phyloP scores from a whole-genome alignment of 64 coral and sea anemone species.

The Pocillopora verrucosa region DNA sequence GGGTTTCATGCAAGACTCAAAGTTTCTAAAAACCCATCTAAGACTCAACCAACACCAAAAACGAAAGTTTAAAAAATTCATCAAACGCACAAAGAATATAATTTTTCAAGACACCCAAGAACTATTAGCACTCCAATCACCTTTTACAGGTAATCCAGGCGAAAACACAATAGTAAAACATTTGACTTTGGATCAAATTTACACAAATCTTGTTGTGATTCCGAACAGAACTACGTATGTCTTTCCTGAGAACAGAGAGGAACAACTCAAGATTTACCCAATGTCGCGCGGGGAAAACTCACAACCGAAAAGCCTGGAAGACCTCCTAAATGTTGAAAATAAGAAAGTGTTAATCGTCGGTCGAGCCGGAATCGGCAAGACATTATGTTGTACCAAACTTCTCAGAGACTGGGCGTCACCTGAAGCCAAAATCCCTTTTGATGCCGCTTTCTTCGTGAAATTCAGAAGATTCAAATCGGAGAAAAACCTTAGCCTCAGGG shows the following conservation, averaged over 20 bases:
- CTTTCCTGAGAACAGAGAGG: not conserved
- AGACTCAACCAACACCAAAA: too few relatives aligned
- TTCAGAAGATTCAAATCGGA: slow-evolving; percentile 24
- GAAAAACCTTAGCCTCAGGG: not conserved
- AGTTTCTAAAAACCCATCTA: not conserved
- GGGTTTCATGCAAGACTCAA: too few relatives aligned
- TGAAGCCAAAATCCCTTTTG: not conserved
- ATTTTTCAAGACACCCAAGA: not conserved
- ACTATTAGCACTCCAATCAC: not conserved
- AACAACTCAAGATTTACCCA: not conserved
- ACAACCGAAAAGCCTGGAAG: not conserved
- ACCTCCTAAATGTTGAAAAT: not conserved
- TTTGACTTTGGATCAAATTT: too few relatives aligned
- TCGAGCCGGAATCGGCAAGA: slow-evolving; percentile 4
- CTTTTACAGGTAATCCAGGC: too few relatives aligned
- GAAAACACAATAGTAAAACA: too few relatives aligned
- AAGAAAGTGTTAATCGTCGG: slow-evolving; percentile 49
- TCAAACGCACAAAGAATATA: not conserved
- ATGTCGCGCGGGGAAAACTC: not conserved
- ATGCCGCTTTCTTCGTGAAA: slow-evolving; percentile 29
- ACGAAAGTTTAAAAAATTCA: not conserved
- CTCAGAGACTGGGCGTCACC: too few relatives aligned
- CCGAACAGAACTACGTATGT: not conserved
- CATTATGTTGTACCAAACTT: too few relatives aligned
- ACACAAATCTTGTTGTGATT: too few relatives aligned